A percentile compares a stretch with the other conserved stretches of the same genome.
These are phyloP conservation scores for Neostethus bicornis DNA, from an alignment of 2,797 vertebrate species.

Conservation along the genomic window DNA sequence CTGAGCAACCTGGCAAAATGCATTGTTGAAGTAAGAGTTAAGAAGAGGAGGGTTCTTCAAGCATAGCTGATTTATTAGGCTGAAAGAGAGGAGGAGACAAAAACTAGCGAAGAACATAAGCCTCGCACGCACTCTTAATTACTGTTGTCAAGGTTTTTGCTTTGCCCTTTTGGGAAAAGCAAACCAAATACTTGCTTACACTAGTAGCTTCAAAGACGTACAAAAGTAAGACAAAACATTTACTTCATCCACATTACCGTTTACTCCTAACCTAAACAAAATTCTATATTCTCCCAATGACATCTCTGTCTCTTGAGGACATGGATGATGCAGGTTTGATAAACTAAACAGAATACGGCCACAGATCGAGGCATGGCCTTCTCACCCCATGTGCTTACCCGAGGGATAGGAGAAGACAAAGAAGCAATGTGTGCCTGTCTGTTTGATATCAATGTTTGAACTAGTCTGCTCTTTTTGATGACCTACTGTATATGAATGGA, in stretches of 20 bases:
- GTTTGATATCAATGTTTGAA: conserved; percentile 58
- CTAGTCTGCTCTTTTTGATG: conserved; percentile 47
- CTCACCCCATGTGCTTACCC: conserved; percentile 54
- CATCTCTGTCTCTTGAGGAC: conserved; percentile 29
- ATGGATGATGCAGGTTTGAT: conserved; percentile 34
- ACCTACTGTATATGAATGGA: conserved; percentile 55
- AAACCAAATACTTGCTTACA: conserved; percentile 60
- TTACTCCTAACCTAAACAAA: conserved; percentile 65
- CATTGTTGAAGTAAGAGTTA: conserved; percentile 60
- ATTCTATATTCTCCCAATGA: conserved; percentile 24
- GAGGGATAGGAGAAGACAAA: conserved; percentile 60
- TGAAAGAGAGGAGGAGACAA: conserved; percentile 60
- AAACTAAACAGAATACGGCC: conserved; percentile 64
- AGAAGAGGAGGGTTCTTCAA: conserved; percentile 61
- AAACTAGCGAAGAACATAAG: conserved; percentile 67
- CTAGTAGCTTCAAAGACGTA: conserved; percentile 39
- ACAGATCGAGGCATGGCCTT: conserved; percentile 46
- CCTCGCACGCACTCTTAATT: conserved; percentile 72
- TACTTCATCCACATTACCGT: conserved; percentile 46
- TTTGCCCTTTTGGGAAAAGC: conserved; percentile 64
- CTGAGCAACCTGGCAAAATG: conserved; percentile 57
- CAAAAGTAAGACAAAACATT: conserved; percentile 53
- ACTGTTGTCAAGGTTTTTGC: conserved; percentile 76
- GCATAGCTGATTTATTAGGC: conserved; percentile 75
- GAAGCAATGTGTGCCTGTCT: conserved; percentile 60